A percentile compares a stretch with the other conserved stretches of the same genome.
phyloP scores from a whole-genome alignment of 2,888 invertebrate genomes.

The Panzeria rudis region DNA sequence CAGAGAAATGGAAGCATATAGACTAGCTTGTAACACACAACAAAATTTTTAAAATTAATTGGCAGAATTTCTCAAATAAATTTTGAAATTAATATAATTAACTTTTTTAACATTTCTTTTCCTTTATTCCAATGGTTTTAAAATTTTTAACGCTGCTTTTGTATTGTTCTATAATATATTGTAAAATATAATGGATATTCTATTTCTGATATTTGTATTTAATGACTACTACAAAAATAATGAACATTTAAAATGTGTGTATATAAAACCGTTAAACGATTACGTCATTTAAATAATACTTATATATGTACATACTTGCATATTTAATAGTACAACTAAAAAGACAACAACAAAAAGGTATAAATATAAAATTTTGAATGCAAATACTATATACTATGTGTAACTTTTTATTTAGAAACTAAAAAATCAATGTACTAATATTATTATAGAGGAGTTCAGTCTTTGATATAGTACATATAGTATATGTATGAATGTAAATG shows the following conservation, averaged over 20 bases:
- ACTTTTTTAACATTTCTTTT: conserved; percentile 51
- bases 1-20: too few species aligned
- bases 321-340: conserved; percentile 81
- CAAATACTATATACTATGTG: conserved; percentile 27
- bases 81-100: conserved; percentile 38
- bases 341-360: conserved; percentile 84
- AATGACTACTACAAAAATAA: conserved; percentile 15
- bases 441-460: too few species aligned
- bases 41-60: too few species aligned
- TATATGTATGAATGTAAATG: too few species aligned
- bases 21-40: too few species aligned
- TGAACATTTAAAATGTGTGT: conserved; percentile 1
- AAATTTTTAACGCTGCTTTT: conserved; percentile 60
- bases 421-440: conserved; percentile 24
- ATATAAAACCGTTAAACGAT: too few species aligned
- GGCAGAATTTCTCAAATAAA: too few species aligned
- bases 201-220: conserved; percentile 46
- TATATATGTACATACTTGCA: background rate
- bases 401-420: background rate
- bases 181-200: conserved; percentile 54
- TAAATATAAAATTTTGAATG: conserved; percentile 56
- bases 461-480: too few species aligned
- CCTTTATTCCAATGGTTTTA: conserved; percentile 46
- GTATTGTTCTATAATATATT: conserved; percentile 37
- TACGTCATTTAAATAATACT: too few species aligned